Percentiles rank a stretch among this genome's conserved stretches.
Conservation (phyloP, 35 echinoderm and acorn worm species). For the Lytechinus pictus region DNA sequence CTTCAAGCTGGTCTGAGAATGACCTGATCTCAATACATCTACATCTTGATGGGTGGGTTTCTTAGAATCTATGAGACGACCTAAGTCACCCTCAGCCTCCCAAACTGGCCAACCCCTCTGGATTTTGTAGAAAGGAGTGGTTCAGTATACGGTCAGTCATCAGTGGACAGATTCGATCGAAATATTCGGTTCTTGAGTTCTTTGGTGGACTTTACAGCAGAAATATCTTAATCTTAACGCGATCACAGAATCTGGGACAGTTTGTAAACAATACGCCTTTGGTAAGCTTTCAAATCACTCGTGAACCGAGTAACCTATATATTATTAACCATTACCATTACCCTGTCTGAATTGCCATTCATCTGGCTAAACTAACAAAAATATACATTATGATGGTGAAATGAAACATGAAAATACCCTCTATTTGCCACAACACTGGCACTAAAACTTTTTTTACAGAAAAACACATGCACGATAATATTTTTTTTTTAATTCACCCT, state of each 20-base stretch:
- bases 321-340: not conserved
- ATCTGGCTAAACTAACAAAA: not conserved
- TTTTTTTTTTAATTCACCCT: too few relatives aligned
- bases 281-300: constrained; percentile 10
- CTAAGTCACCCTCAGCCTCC: not conserved
- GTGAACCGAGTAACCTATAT: not conserved
- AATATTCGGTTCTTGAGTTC: not conserved
- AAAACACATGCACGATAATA: too few relatives aligned
- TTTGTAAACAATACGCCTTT: constrained; percentile 5
- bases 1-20: not conserved
- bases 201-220: not conserved
- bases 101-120: not conserved
- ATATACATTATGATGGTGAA: too few relatives aligned
- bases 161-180: not conserved
- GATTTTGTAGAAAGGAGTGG: constrained; percentile 1
- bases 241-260: not conserved
- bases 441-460: too few relatives aligned
- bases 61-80: not conserved
- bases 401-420: too few relatives aligned
- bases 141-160: not conserved
- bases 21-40: not conserved
- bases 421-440: too few relatives aligned
- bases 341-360: not conserved
- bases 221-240: not conserved
- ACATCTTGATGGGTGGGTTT: not conserved